Evolutionary conservation across 2,888 invertebrate genomes (phyloP).

Genomic region (Alviniconcha strummeri): DNA sequence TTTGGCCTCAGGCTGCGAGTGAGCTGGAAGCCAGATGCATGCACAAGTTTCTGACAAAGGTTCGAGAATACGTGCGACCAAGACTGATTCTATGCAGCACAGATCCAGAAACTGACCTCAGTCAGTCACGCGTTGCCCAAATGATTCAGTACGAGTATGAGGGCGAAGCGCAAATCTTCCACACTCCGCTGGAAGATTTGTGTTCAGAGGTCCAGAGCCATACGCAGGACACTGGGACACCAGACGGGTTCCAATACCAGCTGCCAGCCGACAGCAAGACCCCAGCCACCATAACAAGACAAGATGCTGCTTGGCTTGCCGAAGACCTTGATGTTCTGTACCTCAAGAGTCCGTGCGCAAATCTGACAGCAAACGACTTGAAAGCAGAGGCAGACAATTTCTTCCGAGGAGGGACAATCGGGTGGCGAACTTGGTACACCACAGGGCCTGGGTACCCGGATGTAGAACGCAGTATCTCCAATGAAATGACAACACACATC

Average conservation of each 20-base stretch:
- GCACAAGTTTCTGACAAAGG: constrained; percentile 26
- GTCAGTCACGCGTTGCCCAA: background rate
- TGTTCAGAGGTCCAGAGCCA: constrained; percentile 32
- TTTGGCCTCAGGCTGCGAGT: constrained; percentile 43
- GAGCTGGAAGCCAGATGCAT: constrained; percentile 26
- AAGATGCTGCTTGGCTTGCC: constrained; percentile 42
- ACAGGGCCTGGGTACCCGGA: constrained; percentile 44
- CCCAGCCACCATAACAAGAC: constrained; percentile 30
- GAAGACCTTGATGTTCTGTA: constrained; percentile 49
- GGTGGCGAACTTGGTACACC: constrained; percentile 51
- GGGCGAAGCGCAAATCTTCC: background rate
- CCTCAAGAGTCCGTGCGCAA: constrained; percentile 26
- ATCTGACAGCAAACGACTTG: constrained; percentile 37
- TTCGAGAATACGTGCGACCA: constrained; percentile 21
- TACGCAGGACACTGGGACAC: background rate
- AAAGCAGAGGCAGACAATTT: constrained; percentile 47
- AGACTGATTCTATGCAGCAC: constrained; percentile 21
- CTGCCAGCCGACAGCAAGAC: constrained; percentile 30
- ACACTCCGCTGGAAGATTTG: constrained; percentile 23
- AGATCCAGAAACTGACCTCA: background rate
- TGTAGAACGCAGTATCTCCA: constrained; percentile 43
- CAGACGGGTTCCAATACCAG: constrained; percentile 23
- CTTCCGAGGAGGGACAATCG: constrained; percentile 48
- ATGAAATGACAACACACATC: constrained; percentile 30
- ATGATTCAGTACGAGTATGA: constrained; percentile 14